Conservation (phyloP, 2,888 invertebrate species). For the Thera britannica region DNA sequence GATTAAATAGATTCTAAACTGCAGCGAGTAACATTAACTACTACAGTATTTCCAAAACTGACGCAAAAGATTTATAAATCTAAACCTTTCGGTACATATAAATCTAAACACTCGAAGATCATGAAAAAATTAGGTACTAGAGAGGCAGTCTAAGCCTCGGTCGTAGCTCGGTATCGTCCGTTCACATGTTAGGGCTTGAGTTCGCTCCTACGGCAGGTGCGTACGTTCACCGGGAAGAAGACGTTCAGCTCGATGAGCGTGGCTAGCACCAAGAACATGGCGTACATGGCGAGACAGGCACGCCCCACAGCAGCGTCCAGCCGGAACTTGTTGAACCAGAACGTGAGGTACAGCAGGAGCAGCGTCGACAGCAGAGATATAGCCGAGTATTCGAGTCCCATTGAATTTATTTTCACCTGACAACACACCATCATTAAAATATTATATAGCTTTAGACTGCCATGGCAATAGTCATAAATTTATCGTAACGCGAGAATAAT, state of each 20-base stretch:
- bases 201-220: conserved; percentile 89
- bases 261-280: conserved; percentile 93
- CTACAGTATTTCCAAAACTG: conserved; percentile 8
- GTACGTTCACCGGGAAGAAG: conserved; percentile 95
- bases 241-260: conserved; percentile 96
- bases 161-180: conserved; percentile 53
- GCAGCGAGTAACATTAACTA: background rate
- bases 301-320: conserved; percentile 93
- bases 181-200: conserved; percentile 62
- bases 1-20: conserved; percentile 21
- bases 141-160: conserved; percentile 50
- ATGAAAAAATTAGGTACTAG: conserved; percentile 43
- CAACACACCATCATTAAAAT: conserved; percentile 38
- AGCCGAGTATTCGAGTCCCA: conserved; percentile 95
- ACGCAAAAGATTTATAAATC: conserved; percentile 12
- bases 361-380: conserved; percentile 95
- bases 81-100: conserved; percentile 26
- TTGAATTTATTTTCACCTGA: conserved; percentile 94
- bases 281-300: conserved; percentile 94
- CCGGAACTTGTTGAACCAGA: conserved; percentile 94
- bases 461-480: background rate
- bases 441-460: background rate
- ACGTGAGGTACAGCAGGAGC: conserved; percentile 92
- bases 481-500: too few species aligned
- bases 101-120: conserved; percentile 46